phyloP scores from a whole-genome alignment of 2,888 invertebrate genomes.

The Coenonympha glycerion region DNA sequence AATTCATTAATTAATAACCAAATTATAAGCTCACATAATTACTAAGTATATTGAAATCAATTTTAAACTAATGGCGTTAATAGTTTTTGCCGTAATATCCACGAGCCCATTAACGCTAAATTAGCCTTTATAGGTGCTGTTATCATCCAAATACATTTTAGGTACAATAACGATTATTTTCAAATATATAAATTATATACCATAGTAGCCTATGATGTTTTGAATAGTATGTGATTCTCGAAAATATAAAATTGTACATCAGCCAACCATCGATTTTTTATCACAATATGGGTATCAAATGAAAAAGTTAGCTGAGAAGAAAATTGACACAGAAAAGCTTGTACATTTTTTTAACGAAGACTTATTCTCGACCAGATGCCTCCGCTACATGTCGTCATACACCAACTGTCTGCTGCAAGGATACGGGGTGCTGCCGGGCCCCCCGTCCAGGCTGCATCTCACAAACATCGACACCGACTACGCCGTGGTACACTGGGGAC shows the following conservation, averaged over 20 bases:
- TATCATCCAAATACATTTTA: not conserved
- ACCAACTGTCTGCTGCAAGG: slow-evolving; percentile 89
- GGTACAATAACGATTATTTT: not conserved
- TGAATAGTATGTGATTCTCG: no score
- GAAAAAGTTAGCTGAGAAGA: no score
- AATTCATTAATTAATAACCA: not conserved
- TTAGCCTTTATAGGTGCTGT: not conserved
- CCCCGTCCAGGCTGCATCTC: slow-evolving; percentile 81
- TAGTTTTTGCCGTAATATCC: slow-evolving; percentile 1
- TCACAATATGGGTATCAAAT: no score
- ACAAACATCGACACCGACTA: slow-evolving; percentile 85
- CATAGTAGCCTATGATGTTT: no score
- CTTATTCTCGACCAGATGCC: slow-evolving; percentile 63
- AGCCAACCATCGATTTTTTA: no score
- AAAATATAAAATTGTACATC: no score
- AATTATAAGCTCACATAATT: not conserved
- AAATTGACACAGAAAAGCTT: no score
- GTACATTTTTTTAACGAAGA: not conserved
- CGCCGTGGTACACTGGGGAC: slow-evolving; percentile 86
- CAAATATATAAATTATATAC: no score
- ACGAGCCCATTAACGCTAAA: slow-evolving; percentile 1
- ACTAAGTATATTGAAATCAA: not conserved
- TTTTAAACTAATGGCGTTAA: not conserved
- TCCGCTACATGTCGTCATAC: slow-evolving; percentile 87
- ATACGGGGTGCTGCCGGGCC: slow-evolving; percentile 86